Base-by-base conservation (phyloP, 2,113 vertebrate genomes). In the Aegithalos caudatus region DNA sequence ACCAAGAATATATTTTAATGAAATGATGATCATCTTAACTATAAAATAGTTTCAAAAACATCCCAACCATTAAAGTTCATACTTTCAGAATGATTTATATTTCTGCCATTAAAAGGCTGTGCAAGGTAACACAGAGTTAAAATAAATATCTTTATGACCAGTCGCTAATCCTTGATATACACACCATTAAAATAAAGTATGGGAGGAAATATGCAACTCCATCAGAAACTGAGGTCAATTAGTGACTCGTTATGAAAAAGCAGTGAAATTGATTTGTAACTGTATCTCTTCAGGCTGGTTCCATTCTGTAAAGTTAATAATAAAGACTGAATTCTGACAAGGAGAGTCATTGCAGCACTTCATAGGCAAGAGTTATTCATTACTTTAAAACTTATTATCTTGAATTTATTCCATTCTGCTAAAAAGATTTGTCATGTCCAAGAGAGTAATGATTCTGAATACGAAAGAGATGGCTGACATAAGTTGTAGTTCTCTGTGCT, bases 161-260 rank as follows among this genome's bases (percentile, higher is more conserved):
- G 79, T 95, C 23, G 3, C 94, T 98, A 97, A 97, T 93, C 86
- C 78, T 97, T 89, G 82, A 92, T 97, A 94, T 88, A 95, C 78
- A 94, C 81, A 95, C 82, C 94, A 96, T 95, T 97, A 97, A 97
- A 97, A 96, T 97, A 97, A 97, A 97, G 73, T 86, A 96, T 88
- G 69, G 70, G 93, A 97, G 85, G 93, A 97, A 97, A 98, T 97
- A 94, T 78, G 80, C 54, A 94, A 97, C 95, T 96, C 42, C 95
- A 93, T 97, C 86, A 97, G 94, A 97, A 97, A 98, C 70, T 96
- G 97, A 97, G 97, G 97, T 98, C 97, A 98, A 98, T 98, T 98
- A 98, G 95, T 92, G 89, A 94, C 95, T 97, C 35, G 16, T 98
- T 98, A 97, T 97, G 88, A 98, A 95, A 76, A 27, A 96, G 85